phyloP scores from a whole-genome alignment of 2,113 vertebrate genomes.

The Alosa alosa region DNA sequence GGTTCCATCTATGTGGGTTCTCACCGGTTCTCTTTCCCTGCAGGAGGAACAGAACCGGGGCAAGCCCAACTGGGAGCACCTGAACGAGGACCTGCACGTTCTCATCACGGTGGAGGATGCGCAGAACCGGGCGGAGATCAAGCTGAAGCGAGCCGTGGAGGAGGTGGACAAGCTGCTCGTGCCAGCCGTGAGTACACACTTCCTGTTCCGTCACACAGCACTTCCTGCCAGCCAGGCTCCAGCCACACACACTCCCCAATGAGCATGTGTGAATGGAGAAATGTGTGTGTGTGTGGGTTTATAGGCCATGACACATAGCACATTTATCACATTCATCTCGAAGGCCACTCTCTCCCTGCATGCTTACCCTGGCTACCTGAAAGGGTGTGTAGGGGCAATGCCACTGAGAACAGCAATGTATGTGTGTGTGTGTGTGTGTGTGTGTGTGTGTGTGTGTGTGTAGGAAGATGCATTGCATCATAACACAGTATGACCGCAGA shows the following conservation, averaged over 20 bases:
- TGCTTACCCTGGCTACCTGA: background rate
- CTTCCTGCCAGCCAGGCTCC: constrained; percentile 24
- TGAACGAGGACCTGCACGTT: constrained; percentile 89
- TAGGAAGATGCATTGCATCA: too few relatives aligned
- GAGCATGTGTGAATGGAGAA: background rate
- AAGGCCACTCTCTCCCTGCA: background rate
- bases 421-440: too few relatives aligned
- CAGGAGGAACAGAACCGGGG: constrained; percentile 89
- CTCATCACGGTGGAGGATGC: constrained; percentile 90
- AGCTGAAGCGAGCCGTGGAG: constrained; percentile 85
- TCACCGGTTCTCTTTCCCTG: background rate
- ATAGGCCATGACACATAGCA: background rate
- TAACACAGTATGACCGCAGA: too few relatives aligned
- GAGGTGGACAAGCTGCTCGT: constrained; percentile 88
- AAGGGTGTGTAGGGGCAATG: background rate
- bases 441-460: background rate
- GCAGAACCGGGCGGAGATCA: constrained; percentile 88
- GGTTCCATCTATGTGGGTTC: background rate
- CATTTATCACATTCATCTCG: too few relatives aligned
- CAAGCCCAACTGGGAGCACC: constrained; percentile 90
- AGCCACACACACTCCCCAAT: background rate
- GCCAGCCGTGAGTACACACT: constrained; percentile 79
- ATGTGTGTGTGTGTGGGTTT: background rate
- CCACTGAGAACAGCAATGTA: background rate
- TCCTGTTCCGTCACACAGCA: background rate